Evolutionary conservation across 2,888 invertebrate genomes (phyloP), one percentile per base, ranked within the genome.

Genomic region (Xylocampa areola): DNA sequence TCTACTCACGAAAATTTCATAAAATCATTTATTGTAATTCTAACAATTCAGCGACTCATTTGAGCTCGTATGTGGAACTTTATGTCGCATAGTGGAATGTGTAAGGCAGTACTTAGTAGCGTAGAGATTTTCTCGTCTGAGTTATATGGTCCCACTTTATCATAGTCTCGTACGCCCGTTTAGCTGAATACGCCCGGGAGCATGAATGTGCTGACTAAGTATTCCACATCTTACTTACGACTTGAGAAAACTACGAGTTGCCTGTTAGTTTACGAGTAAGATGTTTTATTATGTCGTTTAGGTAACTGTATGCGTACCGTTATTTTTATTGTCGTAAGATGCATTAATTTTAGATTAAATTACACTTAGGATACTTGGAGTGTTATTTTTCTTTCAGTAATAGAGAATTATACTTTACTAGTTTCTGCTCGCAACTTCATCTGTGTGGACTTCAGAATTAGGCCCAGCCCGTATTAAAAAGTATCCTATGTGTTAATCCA

Each of bases 111-210:
- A 72, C 53, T 65, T 53, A 66, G 59, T 29, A 59, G 67, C 70
- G 72, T 73, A 71, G 73, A 74, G 77, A 82, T 81, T 81, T 75
- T 64, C 68, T 62, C 68, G 73, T 72, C 69, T 61, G 77, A 82
- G 76, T 84, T 82, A 75, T 79, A 81, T 48, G 77, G 73, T 76
- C 65, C 69, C 76, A 81, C 80, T 84, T 82, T 82, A 85, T 82
- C 82, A 84, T 84, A 81, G 79, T 77, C 70, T 51, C 51, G 50
- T 41, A 23, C 40, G 55, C 48, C 67, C 67, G 49, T 60, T 67
- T 49, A 62, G 67, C 61, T 49, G 52, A 83, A 79, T 79, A 69
- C 73, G 75, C 76, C 74, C 59, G 72, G 80, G 75, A 73, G 40
- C 71, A 75, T 77, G 76, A 78, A 80, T 74, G 76, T 80, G 79